These are phyloP conservation scores for Paramuricea clavata DNA, from an alignment of 92 coral and sea anemone genomes.

Conservation along the genomic window DNA sequence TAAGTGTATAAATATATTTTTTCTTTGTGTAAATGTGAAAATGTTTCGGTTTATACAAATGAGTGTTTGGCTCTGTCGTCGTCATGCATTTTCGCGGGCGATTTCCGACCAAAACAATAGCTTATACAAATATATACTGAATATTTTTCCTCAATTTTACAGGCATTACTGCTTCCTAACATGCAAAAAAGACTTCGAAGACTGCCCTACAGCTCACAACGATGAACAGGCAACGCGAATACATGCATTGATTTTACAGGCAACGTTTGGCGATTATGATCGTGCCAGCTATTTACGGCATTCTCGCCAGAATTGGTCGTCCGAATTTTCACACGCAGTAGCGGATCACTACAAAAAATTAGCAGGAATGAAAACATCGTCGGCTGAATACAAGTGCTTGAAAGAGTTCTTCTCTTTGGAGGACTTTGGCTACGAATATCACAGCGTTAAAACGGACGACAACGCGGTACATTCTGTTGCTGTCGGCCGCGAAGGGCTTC, in stretches of 20 bases:
- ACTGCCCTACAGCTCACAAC: constrained; percentile 71
- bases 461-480: constrained; percentile 80
- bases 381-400: constrained; percentile 88
- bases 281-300: constrained; percentile 58
- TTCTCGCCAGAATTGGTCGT: constrained; percentile 77
- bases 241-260: constrained; percentile 88
- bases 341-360: constrained; percentile 81
- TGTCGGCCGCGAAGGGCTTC: constrained; percentile 91
- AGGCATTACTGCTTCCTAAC: constrained; percentile 94
- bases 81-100: constrained; percentile 3
- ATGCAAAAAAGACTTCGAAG: constrained; percentile 80
- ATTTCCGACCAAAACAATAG: constrained; percentile 14
- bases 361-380: constrained; percentile 75
- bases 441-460: constrained; percentile 77
- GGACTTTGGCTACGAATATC: constrained; percentile 92
- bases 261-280: constrained; percentile 85
- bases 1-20: constrained; percentile 22
- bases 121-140: not conserved
- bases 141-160: constrained; percentile 40
- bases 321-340: constrained; percentile 76
- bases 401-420: constrained; percentile 87
- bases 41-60: not conserved
- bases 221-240: constrained; percentile 74
- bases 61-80: not conserved
- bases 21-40: not conserved